phyloP scores from a whole-genome alignment of 2,888 invertebrate species.

The Parthenolecanium corni region DNA sequence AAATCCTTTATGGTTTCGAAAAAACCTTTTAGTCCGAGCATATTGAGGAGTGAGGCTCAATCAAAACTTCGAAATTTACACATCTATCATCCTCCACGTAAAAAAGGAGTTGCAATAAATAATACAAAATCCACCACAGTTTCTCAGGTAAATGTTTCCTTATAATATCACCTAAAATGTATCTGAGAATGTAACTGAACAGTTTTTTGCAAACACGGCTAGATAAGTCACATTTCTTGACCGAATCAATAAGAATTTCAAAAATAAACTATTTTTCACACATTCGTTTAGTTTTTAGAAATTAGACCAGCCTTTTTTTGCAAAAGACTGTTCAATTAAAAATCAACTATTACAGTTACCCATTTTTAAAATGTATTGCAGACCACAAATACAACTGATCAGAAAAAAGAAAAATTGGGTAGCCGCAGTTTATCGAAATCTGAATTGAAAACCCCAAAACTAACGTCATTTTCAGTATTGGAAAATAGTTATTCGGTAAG shows the following conservation, averaged over 20 bases:
- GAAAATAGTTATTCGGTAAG: constrained; percentile 18
- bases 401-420: background rate
- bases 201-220: too few species aligned
- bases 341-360: too few species aligned
- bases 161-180: too few species aligned
- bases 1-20: background rate
- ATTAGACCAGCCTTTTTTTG: too few species aligned
- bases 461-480: background rate
- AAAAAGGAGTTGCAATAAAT: constrained; percentile 8
- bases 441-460: background rate
- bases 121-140: background rate
- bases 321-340: too few species aligned
- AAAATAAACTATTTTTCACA: too few species aligned
- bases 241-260: too few species aligned
- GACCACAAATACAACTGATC: too few species aligned
- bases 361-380: too few species aligned
- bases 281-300: too few species aligned
- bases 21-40: constrained; percentile 32
- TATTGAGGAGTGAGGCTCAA: constrained; percentile 32
- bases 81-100: constrained; percentile 33
- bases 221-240: too few species aligned
- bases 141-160: background rate
- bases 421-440: background rate
- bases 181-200: too few species aligned
- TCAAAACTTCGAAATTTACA: constrained; percentile 33